Conservation (phyloP, 2,888 invertebrate genomes). For the Heliconius ethilla region DNA sequence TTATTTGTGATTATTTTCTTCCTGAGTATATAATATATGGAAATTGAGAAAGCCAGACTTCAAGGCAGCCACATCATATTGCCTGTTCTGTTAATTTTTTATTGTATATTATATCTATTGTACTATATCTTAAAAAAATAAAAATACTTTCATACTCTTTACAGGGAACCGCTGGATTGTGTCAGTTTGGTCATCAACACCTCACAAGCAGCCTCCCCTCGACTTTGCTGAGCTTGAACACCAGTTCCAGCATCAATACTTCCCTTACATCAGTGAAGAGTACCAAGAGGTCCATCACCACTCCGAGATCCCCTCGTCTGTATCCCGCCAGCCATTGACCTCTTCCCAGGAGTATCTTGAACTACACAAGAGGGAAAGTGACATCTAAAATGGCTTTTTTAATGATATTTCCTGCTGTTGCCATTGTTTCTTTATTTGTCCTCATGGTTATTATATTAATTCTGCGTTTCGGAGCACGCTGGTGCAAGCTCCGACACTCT, state of each 20-base stretch:
- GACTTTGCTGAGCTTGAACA: conserved; percentile 89
- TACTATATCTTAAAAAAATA: no score
- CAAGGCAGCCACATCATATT: no score
- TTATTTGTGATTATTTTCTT: no score
- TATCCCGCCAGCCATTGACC: conserved; percentile 69
- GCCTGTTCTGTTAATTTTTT: no score
- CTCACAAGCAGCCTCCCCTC: conserved; percentile 90
- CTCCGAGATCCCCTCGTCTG: conserved; percentile 60
- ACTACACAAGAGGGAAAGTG: conserved; percentile 90
- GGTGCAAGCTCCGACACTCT: conserved; percentile 87
- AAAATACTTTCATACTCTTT: conserved; percentile 32
- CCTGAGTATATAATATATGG: no score
- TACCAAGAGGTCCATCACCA: conserved; percentile 58
- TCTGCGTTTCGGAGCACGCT: conserved; percentile 87
- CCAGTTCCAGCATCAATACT: conserved; percentile 62
- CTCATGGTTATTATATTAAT: conserved; percentile 88
- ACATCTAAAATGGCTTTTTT: conserved; percentile 89
- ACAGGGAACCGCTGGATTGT: conserved; percentile 92
- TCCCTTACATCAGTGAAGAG: conserved; percentile 58
- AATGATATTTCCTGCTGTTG: conserved; percentile 89
- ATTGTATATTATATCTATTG: no score
- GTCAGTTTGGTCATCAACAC: conserved; percentile 91
- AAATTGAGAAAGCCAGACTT: no score
- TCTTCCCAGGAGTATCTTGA: conserved; percentile 83
- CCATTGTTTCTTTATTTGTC: conserved; percentile 87